Base-by-base conservation (phyloP, 2,113 vertebrate species). In the Gasterosteus aculeatus region DNA sequence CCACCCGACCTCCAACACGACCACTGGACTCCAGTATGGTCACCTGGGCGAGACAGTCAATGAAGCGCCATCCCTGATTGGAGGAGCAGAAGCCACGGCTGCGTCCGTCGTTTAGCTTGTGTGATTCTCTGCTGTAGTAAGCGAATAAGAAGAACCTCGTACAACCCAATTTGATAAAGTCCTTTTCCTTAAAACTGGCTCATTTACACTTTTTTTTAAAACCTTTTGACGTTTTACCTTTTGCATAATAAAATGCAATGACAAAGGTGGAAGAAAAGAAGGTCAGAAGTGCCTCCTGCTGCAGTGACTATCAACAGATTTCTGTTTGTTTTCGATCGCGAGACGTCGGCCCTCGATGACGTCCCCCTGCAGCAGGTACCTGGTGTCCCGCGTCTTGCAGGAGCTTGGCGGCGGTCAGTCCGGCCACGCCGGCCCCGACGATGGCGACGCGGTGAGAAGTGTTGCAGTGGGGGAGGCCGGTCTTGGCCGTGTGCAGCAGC, bases 301-400 rank as follows among this genome's bases (percentile, higher is more conserved):
- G n/a, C 19, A 54, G n/a, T 41, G 10, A 41, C 39, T 41, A 9
- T 41, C 10, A 41, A 41, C 39, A 41, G 10, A 41, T 9, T 9
- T 41, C 10, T 42, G 11, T 42, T 42, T 42, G 41, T 9, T 87
- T 6, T 38, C 7, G 35, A 38, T 38, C 35, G 5, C 7, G 35
- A 38, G 35, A 38, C 33, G 5, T 33, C 3, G 33, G 33, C 5
- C 33, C 33, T 33, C 33, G 1, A 33, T 33, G 33, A 33, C 33
- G 5, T 33, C 33, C 3, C 33, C 19, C 49, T 22, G 49, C 1
- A 14, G 10, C 10, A 3, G 82, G 0, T 73, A 83, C 85, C 91
- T 68, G 38, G 87, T 87, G 86, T 89, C 91, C 79, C 80, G 89
- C 83, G 7, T 82, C 84, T 3, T 83, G 56, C 44, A 90, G 63